Base-by-base conservation (phyloP, 2,888 invertebrate genomes). In the Meghimatium bilineatum region DNA sequence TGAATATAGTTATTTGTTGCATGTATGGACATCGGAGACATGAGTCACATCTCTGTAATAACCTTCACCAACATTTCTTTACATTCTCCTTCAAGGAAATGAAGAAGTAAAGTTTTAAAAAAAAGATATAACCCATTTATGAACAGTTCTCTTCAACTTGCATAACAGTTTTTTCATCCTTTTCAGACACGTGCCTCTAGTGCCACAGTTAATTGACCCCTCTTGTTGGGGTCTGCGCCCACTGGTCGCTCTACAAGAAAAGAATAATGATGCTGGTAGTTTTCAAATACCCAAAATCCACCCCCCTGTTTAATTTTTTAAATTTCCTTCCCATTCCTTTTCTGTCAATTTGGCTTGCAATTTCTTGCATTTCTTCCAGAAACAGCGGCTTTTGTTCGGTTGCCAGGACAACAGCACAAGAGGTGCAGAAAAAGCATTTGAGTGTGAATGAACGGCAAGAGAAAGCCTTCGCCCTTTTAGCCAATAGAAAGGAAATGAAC, bases 401-500 rank as follows among this genome's bases (percentile, higher is more conserved):
- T 80, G 80, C 80, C 69, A 80, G 32, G 80, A 72, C 80, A 80
- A 80, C 80, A 80, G 80, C 80, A 80, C 69, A 71, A 56, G 80
- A 80, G 72, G 80, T 79, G 79, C 79, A 79, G 79, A 79, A 79
- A 79, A 79, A 79, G 67, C 79, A 79, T 79, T 69, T 79, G 79
- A 79, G 79, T 79, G 79, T 79, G 79, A 79, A 69, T 66, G 79
- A 44, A 69, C 66, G 79, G 49, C 69, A 38, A 49, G 79, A 69
- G 79, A 79, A 69, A 69, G 79, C 79, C 67, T 66, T 79, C 69
- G 79, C 79, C 79, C 77, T 34, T 49, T 44, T 66, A 67, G 67
- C 69, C 69, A 80, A 80, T 71, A 80, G 80, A 80, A 69, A 80
- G 80, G 80, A 80, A 80, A 80, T 80, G 80, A 80, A 80, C 71